Base-by-base conservation (phyloP, 2,797 vertebrate species). In the Mergus octosetaceus region DNA sequence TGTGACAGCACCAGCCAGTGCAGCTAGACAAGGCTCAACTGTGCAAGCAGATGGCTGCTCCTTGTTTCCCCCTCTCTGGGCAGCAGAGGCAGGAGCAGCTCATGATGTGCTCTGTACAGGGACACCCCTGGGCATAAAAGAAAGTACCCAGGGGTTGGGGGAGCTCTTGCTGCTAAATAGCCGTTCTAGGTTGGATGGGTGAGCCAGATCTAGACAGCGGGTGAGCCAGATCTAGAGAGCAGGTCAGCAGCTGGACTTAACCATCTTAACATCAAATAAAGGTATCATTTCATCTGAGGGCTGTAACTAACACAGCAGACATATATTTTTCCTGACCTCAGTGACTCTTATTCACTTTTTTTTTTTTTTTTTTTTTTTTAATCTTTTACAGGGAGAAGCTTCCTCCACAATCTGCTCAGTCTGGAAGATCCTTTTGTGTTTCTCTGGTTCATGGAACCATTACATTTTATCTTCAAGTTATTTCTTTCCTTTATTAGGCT, bases 391-490 rank as follows among this genome's bases (percentile, higher is more conserved):
- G 8, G 7, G 41, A 73, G 45, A 89, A 82, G 9, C 11, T 80
- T 89, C 74, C 58, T 87, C 73, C 43, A 45, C 19, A 86, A 38
- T 38, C 36, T 65, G n/a, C 74, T 69, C 28, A 86, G 24, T 74
- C 28, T 87, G 49, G 58, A 80, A 88, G 22, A 87, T 49, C 1
- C 51, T 85, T 90, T 86, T 92, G 9, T 60, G 69, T 85, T 89
- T 95, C 65, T 58, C 57, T 77, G 41, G 56, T 85, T 95, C 81
- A 41, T 47, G 19, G 41, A 20, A 58, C 71, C 71, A 80, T 62
- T 53, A 51, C 43, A 94, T 85, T 96, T 81, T 92, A 86, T 92
- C 89, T 83, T 82, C 34, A 71, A 90, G 54, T 93, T 90, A 74
- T 89, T 38, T 65, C 72, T 65, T 87, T 62, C 69, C 36, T 93